Evolutionary conservation across 2,888 invertebrate species (phyloP), one percentile per base, ranked within the genome.

Genomic region (Chymomyza fuscimana): DNA sequence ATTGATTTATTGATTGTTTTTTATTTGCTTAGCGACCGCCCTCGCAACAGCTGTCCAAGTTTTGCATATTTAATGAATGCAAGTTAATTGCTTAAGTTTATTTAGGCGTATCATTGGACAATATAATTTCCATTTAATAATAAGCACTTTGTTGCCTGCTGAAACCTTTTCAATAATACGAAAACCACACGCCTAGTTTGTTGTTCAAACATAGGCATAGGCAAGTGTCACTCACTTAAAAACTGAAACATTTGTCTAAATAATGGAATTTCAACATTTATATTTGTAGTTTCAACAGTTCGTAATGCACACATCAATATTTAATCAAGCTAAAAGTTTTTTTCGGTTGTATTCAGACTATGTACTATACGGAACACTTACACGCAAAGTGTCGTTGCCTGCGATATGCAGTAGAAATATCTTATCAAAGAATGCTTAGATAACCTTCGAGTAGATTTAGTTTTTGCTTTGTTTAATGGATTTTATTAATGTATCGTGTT

Each of bases 181-280:
- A 40, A 40, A 40, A 40, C 3, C 1, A 0, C 40, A 40, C 40
- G 40, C 40, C 0, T 40, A 40, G 40, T 40, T 40, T 46, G 12
- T 46, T 46, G 40, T 10, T 4, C 12, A 46, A 46, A 46, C 40
- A 46, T 12, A 46, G 36, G 1, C 40, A 1, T 46, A 46, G 12
- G 40, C 40, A 15, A 12, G 5, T 36, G 58, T 76, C 67, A 76
- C 6, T 22, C 66, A 64, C 46, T 76, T 62, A 58, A 61, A 65
- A 19, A 40, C 32, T 59, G 32, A 69, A 75, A 75, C 87, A 80
- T 82, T 87, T 87, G 82, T 82, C 61, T 79, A 85, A 85, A 83
- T 74, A 87, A 70, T 74, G 78, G 19, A 72, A 77, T 75, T 86
- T 82, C 76, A 64, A 68, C 65, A 78, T 64, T 72, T 68, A 62